Evolutionary conservation across 2,888 invertebrate genomes (phyloP).

Genomic region (Lymantria monacha): DNA sequence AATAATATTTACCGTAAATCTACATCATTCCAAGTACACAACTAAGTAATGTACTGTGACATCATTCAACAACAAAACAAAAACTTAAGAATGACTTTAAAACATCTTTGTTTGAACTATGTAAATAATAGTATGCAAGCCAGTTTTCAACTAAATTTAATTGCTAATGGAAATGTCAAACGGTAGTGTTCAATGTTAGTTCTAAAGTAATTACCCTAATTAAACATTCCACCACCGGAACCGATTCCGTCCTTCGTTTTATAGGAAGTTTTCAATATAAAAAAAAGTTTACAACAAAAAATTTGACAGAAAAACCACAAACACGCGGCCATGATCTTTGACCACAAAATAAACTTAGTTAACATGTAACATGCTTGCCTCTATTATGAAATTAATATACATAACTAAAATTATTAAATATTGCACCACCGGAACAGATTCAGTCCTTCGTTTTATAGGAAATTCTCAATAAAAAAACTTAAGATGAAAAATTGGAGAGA

Average conservation of each 20-base stretch:
- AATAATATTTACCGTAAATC: not conserved
- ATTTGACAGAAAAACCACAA: conserved; percentile 4
- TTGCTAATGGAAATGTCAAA: conserved; percentile 20
- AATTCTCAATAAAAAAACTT: conserved; percentile 43
- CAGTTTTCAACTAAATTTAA: conserved; percentile 7
- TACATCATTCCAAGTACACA: not conserved
- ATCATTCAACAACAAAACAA: conserved; percentile 14
- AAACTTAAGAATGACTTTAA: conserved; percentile 32
- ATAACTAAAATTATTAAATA: no score
- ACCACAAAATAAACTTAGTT: conserved; percentile 22
- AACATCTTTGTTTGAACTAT: conserved; percentile 30
- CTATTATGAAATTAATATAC: no score
- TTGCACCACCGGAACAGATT: no score
- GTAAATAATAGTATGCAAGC: not conserved
- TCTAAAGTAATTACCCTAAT: conserved; percentile 39
- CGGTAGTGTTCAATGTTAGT: conserved; percentile 33
- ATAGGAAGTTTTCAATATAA: conserved; percentile 46
- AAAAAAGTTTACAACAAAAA: not conserved
- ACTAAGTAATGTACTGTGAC: not conserved
- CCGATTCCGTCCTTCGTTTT: conserved; percentile 46
- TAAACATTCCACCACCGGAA: conserved; percentile 46
- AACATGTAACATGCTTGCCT: no score
- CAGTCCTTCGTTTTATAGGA: conserved; percentile 54
- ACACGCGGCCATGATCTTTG: conserved; percentile 29
- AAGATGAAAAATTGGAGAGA: conserved; percentile 40